Evolutionary conservation across 30 jellyfish, hydroid and myxozoan species (phyloP).

Genomic region (Pseudorhiza aurosa): DNA sequence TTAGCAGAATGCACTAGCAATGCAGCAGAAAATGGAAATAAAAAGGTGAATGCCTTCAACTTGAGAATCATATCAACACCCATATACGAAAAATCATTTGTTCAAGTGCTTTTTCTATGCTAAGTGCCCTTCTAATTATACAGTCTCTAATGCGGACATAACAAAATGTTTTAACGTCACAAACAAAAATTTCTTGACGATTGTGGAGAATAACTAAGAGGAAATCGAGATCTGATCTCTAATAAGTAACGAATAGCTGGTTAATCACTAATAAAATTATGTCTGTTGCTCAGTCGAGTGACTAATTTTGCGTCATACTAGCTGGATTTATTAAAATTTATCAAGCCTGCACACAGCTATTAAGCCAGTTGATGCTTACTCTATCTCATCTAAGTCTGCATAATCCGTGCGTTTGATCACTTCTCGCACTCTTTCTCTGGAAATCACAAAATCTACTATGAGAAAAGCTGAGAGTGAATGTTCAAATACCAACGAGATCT

Average conservation of each 20-base stretch:
- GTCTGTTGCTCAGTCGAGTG: too few species aligned
- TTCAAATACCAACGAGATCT: too few species aligned
- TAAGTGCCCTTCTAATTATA: conserved; percentile 1
- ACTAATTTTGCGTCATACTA: too few species aligned
- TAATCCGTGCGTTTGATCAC: too few species aligned
- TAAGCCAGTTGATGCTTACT: too few species aligned
- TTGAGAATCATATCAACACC: conserved; percentile 22
- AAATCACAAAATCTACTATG: too few species aligned
- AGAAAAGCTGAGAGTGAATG: too few species aligned
- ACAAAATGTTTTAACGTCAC: conserved; percentile 72
- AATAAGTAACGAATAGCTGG: conserved; percentile 26
- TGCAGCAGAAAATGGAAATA: not conserved
- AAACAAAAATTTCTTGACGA: conserved; percentile 55
- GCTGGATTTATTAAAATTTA: too few species aligned
- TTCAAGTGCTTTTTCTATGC: not conserved
- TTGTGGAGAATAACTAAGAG: conserved; percentile 30
- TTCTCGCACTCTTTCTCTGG: too few species aligned
- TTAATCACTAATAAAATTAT: not conserved
- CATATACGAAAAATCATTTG: conserved; percentile 1
- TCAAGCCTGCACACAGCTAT: too few species aligned
- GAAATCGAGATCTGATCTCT: conserved; percentile 69
- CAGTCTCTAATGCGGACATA: conserved; percentile 2
- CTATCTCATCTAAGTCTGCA: too few species aligned
- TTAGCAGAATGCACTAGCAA: too few species aligned
- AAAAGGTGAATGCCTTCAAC: not conserved